phyloP scores from a whole-genome alignment of 2,888 invertebrate genomes.

The Oscheius sp. region DNA sequence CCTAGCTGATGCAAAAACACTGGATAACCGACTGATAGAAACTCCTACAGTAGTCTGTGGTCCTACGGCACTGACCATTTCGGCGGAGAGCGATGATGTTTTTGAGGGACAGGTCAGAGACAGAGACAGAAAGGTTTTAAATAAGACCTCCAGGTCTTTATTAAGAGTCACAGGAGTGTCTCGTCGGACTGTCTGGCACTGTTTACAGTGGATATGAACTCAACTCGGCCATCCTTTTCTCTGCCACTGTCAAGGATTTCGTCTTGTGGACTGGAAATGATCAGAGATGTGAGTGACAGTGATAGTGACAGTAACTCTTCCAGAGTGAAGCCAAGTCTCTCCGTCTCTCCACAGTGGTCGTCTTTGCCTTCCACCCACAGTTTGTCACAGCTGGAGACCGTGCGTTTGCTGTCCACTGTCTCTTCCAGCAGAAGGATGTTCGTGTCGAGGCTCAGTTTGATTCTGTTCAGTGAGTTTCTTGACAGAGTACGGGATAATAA shows the following conservation, averaged over 20 bases:
- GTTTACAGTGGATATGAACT: slow-evolving; percentile 8
- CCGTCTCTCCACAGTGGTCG: slow-evolving; percentile 29
- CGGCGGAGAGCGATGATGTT: slow-evolving; percentile 25
- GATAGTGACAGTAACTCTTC: slow-evolving; percentile 1
- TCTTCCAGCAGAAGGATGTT: slow-evolving; percentile 40
- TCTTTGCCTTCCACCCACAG: slow-evolving; percentile 40
- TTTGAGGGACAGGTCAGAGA: slow-evolving; percentile 37
- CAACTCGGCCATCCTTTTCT: slow-evolving; percentile 28
- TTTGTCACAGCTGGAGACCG: slow-evolving; percentile 40
- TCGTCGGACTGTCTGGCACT: slow-evolving; percentile 33
- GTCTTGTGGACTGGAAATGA: slow-evolving; percentile 37
- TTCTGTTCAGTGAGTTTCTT: slow-evolving; percentile 24
- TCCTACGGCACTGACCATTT: slow-evolving; percentile 19
- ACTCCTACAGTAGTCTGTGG: slow-evolving; percentile 38
- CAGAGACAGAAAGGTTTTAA: not conserved
- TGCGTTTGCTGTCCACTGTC: slow-evolving; percentile 39
- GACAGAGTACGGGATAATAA: not conserved
- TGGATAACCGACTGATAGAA: slow-evolving; percentile 28
- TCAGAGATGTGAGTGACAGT: slow-evolving; percentile 34
- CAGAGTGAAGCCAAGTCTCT: slow-evolving; percentile 34
- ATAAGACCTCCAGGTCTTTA: slow-evolving; percentile 13
- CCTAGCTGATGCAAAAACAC: slow-evolving; percentile 6
- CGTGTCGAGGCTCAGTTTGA: slow-evolving; percentile 34
- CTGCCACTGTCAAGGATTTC: slow-evolving; percentile 33
- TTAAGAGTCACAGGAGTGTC: slow-evolving; percentile 32